Percentiles rank a stretch among this genome's conserved stretches.
Conservation (phyloP, 2,888 invertebrate species). For the Dendrolimus houi region DNA sequence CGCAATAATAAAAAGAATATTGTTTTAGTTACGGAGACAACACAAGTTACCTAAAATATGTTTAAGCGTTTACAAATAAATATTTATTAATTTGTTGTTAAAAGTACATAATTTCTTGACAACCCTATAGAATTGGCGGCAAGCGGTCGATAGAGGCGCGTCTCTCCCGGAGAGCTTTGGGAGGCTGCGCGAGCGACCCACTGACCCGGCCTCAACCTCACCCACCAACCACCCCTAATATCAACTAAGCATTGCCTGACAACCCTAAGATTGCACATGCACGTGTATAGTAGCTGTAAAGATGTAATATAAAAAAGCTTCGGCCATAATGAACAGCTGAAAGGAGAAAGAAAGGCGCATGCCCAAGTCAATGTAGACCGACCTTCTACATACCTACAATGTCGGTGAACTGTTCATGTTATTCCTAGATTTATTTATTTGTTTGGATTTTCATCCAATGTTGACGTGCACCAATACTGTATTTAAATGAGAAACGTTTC, state of each 20-base stretch:
- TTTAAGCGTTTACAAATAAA: no score
- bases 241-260: slow-evolving; percentile 24
- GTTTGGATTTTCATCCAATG: neutral
- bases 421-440: neutral
- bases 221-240: slow-evolving; percentile 35
- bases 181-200: slow-evolving; percentile 80
- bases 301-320: slow-evolving; percentile 20
- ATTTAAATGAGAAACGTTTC: no score
- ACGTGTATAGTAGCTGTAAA: slow-evolving; percentile 19
- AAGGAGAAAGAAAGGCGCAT: slow-evolving; percentile 29
- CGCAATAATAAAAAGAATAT: no score
- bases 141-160: slow-evolving; percentile 74
- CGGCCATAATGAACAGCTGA: slow-evolving; percentile 24
- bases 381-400: slow-evolving; percentile 15
- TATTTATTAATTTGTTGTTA: no score
- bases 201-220: slow-evolving; percentile 70
- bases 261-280: slow-evolving; percentile 43
- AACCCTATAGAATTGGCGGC: slow-evolving; percentile 51
- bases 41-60: no score
- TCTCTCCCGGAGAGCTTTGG: slow-evolving; percentile 58
- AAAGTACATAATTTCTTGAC: slow-evolving; percentile 17
- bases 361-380: slow-evolving; percentile 26
- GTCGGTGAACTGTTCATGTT: slow-evolving; percentile 27
- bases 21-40: no score
- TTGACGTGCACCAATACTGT: neutral